Conservation (phyloP, 2,797 vertebrate genomes). For the Gadopsis bispinosus region DNA sequence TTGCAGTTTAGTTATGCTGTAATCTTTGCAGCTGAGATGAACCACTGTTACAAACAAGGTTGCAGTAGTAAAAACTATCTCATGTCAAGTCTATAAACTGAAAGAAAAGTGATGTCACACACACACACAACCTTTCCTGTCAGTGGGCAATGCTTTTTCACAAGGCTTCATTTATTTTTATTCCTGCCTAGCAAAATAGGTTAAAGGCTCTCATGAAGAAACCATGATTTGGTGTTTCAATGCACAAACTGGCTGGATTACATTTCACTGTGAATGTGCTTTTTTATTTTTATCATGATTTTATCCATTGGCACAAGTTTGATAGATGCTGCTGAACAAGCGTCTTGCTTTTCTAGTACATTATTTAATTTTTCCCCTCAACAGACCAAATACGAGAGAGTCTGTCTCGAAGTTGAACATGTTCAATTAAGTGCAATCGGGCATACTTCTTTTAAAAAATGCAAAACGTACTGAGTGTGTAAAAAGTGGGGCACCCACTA, state of each 20-base stretch:
- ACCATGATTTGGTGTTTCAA: not conserved
- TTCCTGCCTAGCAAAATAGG: not conserved
- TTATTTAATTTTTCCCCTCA: not conserved
- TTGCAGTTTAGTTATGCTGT: not conserved
- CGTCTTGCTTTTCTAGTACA: not conserved
- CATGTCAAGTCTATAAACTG: not conserved
- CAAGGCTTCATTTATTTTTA: conserved; percentile 4
- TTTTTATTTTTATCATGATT: not conserved
- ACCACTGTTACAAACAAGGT: not conserved
- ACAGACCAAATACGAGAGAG: not conserved
- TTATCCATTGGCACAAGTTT: not conserved
- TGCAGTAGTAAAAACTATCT: not conserved
- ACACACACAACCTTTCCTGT: not conserved
- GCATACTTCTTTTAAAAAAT: not conserved
- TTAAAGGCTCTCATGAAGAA: conserved; percentile 2
- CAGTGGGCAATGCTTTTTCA: not conserved
- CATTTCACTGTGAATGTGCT: too few relatives aligned
- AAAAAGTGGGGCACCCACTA: conserved; percentile 4
- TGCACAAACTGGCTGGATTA: not conserved
- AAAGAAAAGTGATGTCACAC: not conserved
- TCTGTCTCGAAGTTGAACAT: conserved; percentile 10
- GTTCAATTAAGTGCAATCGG: conserved; percentile 12
- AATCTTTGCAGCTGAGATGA: not conserved
- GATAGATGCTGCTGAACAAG: not conserved
- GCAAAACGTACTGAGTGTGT: not conserved